Conservation (phyloP, 2,888 invertebrate genomes). For the Dasysyrphus albostriatus region DNA sequence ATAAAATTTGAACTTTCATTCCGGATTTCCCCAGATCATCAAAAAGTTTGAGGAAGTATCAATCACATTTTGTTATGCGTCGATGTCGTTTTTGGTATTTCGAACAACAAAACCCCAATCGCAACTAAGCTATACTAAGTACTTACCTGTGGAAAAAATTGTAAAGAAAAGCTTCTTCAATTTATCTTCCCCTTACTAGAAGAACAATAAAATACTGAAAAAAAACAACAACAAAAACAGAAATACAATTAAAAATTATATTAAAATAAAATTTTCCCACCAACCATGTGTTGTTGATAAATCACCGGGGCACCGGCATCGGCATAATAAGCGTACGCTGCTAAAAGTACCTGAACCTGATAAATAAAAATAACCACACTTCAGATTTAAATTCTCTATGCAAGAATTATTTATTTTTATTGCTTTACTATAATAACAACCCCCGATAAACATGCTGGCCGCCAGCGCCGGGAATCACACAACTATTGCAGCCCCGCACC, state of each 20-base stretch:
- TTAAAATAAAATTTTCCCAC: neutral
- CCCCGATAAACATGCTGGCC: constrained; percentile 44
- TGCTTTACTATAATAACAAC: constrained; percentile 28
- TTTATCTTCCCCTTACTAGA: neutral
- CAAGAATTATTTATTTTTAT: constrained; percentile 14
- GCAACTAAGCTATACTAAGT: neutral
- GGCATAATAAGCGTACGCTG: neutral
- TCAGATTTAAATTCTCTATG: neutral
- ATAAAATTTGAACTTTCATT: constrained; percentile 16
- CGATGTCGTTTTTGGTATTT: neutral
- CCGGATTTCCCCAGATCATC: constrained; percentile 29
- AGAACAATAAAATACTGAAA: constrained; percentile 20
- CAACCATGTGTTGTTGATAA: constrained; percentile 10
- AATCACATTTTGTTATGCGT: neutral
- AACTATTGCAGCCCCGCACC: neutral
- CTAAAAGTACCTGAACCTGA: constrained; percentile 40
- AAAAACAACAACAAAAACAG: neutral
- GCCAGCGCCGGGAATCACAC: constrained; percentile 44
- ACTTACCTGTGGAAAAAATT: neutral
- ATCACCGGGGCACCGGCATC: constrained; percentile 10
- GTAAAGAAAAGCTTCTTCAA: neutral
- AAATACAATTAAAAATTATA: neutral
- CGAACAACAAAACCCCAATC: constrained; percentile 12
- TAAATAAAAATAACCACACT: constrained; percentile 2
- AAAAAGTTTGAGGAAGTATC: constrained; percentile 17